Evolutionary conservation across 2,797 vertebrate species (phyloP), one percentile per base, ranked within the genome.

Genomic region (Eremophila alpestris): DNA sequence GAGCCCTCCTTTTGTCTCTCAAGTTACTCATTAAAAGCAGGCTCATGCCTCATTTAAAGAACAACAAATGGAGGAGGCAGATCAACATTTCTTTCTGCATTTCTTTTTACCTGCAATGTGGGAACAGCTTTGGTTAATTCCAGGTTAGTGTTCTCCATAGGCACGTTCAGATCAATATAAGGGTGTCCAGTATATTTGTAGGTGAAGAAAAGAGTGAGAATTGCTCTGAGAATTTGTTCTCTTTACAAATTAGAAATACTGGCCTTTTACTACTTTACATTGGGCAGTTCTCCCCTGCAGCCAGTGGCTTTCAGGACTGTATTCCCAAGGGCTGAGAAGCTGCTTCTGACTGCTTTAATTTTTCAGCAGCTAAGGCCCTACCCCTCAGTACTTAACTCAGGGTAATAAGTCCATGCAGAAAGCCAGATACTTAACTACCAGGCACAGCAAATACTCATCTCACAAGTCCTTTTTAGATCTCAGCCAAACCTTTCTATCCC

Each of bases 1-100:
- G 43, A 69, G 67, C 76, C 43, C 65, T 87, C 68, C 91, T 89
- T 96, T 95, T 96, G 91, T 91, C 65, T 83, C 58, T 87, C 54
- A 45, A 58, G 83, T 79, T 85, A 85, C 58, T 95, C 74, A 91
- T 92, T 92, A 92, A 58, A 59, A 92, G 62, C 73, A 93, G 62
- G 32, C 65, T 96, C 52, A 82, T 71, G 85, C 86, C 63, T 87
- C 83, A 70, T 84, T 93, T 90, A 83, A 91, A 91, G 77, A 90
- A 71, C 64, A 93, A 77, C 78, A 93, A 85, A 71, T 2, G 22
- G 15, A 65, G 36, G 64, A 80, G 48, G 64, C 49, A 83, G 69
- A 73, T 76, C 76, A 88, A 41, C 83, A 54, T 91, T 92, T 94
- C 75, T 59, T 65, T 78, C 71, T 85, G 36, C 27, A 21, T 94